A percentile compares a stretch with the other conserved stretches of the same genome.
phyloP scores from a whole-genome alignment of 2,113 vertebrate species.

The Dolichallabes microphthalmus region DNA sequence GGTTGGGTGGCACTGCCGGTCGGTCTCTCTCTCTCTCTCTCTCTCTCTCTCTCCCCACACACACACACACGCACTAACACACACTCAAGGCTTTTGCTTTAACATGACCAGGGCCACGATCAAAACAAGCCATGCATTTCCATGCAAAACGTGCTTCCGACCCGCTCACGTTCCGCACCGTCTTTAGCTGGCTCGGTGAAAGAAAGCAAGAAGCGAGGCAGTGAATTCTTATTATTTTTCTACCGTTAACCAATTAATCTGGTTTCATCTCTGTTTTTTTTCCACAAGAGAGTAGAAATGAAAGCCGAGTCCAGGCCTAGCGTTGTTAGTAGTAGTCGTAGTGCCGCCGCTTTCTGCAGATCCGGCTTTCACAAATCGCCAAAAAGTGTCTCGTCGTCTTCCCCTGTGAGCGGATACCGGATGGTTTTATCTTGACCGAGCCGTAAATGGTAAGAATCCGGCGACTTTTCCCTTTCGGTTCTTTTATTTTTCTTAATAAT shows the following conservation, averaged over 20 bases:
- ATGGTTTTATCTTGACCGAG: slow-evolving; percentile 69
- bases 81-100: slow-evolving; percentile 73
- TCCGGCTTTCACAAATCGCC: slow-evolving; percentile 71
- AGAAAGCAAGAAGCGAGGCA: slow-evolving; percentile 57
- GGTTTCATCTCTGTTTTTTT: slow-evolving; percentile 40
- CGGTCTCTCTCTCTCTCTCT: slow-evolving; percentile 65
- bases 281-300: slow-evolving; percentile 70
- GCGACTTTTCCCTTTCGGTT: slow-evolving; percentile 56
- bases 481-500: slow-evolving; percentile 39
- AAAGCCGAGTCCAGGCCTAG: slow-evolving; percentile 75
- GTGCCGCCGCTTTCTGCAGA: slow-evolving; percentile 71
- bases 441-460: slow-evolving; percentile 75
- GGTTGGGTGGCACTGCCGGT: slow-evolving; percentile 73
- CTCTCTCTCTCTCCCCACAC: slow-evolving; percentile 19
- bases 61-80: slow-evolving; percentile 25
- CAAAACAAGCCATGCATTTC: slow-evolving; percentile 70
- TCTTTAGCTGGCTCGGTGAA: slow-evolving; percentile 48
- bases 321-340: slow-evolving; percentile 36
- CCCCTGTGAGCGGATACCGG: slow-evolving; percentile 59
- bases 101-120: slow-evolving; percentile 75
- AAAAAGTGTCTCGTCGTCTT: slow-evolving; percentile 67
- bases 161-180: slow-evolving; percentile 55
- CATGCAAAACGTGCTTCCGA: slow-evolving; percentile 59
- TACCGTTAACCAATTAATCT: slow-evolving; percentile 59
- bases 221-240: slow-evolving; percentile 46